Base-by-base conservation (phyloP, 1,140 invertebrate genomes). In the Phymorhynchus buccinoides region DNA sequence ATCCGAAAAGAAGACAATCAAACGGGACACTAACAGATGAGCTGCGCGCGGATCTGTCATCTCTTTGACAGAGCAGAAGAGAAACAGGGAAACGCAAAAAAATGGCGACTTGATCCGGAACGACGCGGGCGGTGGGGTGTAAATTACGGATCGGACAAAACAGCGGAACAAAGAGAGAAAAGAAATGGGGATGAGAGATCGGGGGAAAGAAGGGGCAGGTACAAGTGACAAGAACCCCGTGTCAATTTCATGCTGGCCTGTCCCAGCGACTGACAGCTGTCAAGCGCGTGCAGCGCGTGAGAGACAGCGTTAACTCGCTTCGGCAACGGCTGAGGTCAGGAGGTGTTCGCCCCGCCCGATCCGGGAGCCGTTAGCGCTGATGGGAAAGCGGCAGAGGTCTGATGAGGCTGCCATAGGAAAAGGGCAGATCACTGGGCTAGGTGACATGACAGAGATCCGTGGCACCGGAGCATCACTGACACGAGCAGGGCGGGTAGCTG, bases 221-320 rank as follows among this genome's bases (percentile, higher is more conserved):
- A 79, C 41, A 52, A 56, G n/a, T 35, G 77, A 79, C 41, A 79
- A 79, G 77, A 79, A n/a, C 3, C 77, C 77, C 42, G 77, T 79
- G 77, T 79, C 77, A 16, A 79, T 79, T 79, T 79, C 77, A 79
- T 41, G 77, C 77, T 41, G 14, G 18, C 77, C 77, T 52, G 77
- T 79, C 77, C n/a, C 77, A 2, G n/a, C n/a, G 77, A 79, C 77
- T 79, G 77, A 79, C 77, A 79, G 77, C 77, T 79, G 77, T 79
- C 77, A 79, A 79, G 77, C 42, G 77, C 77, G 77, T 79, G 77
- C 77, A 52, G 77, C 27, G 77, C 41, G 37, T 27, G 75, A 12
- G 71, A 73, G 71, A 73, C 71, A n/a, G 71, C 22, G 71, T 73
- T 73, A 73, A 73, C 71, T 73, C 71, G 37, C 71, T 18, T 35